A percentile compares a stretch with the other conserved stretches of the same genome.
These are phyloP conservation scores for Patagioenas fasciata DNA, from an alignment of 2,113 vertebrate genomes.

Conservation along the genomic window DNA sequence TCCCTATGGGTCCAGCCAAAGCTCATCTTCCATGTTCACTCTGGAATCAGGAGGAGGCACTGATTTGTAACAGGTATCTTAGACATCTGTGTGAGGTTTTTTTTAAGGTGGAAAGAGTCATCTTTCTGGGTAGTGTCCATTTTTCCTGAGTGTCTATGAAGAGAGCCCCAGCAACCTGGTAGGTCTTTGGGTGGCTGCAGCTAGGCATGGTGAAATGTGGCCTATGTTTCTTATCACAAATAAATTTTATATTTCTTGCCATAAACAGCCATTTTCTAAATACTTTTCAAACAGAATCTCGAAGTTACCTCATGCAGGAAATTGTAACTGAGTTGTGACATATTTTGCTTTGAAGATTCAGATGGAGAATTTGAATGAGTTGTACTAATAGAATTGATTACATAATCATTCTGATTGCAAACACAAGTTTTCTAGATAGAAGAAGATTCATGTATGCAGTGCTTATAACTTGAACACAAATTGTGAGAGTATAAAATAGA, in stretches of 20 bases:
- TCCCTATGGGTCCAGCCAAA: neutral
- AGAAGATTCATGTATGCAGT: neutral
- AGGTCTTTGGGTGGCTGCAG: neutral
- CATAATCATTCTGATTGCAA: neutral
- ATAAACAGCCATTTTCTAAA: neutral
- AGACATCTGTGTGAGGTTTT: neutral
- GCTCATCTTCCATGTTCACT: neutral
- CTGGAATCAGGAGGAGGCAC: neutral
- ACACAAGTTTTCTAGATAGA: neutral
- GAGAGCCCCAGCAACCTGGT: neutral
- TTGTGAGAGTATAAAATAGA: neutral
- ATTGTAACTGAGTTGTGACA: neutral
- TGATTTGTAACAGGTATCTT: neutral
- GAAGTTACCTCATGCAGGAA: neutral
- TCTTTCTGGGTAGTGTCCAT: neutral
- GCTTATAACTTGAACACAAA: neutral
- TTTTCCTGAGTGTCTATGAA: neutral
- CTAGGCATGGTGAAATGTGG: neutral
- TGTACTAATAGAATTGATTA: neutral
- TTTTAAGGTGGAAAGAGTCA: neutral
- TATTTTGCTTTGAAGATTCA: neutral
- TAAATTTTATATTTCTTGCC: neutral
- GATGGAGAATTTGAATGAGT: neutral
- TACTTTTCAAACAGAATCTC: neutral
- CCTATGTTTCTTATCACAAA: accelerated